phyloP scores from a whole-genome alignment of 2,113 vertebrate species.

The Madoqua kirkii region DNA sequence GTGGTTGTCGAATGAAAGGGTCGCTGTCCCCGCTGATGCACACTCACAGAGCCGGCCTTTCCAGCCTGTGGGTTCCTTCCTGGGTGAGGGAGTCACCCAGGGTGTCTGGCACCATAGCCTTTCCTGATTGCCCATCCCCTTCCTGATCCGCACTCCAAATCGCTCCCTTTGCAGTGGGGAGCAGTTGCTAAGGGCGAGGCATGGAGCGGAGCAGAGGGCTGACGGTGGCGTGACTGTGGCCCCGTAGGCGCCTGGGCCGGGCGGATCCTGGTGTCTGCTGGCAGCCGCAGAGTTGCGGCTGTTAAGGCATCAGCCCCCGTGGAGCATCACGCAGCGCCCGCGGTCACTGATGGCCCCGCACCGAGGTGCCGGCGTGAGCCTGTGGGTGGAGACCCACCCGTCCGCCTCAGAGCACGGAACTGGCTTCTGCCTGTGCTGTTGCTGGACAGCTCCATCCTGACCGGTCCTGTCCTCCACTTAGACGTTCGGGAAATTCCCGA shows the following conservation, averaged over 20 bases:
- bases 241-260: background rate
- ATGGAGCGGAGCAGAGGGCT: background rate
- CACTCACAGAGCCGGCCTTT: conserved; percentile 46
- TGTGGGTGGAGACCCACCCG: rapidly evolving
- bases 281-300: background rate
- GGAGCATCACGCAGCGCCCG: background rate
- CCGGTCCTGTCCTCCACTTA: too few species aligned
- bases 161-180: background rate
- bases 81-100: conserved; percentile 58
- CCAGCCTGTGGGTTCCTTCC: conserved; percentile 64
- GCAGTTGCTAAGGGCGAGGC: background rate
- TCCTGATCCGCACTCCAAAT: background rate
- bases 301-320: background rate
- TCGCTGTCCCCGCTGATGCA: conserved; percentile 34
- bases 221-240: background rate
- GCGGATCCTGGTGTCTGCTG: background rate
- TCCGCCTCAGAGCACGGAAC: background rate
- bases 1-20: conserved; percentile 47
- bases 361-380: background rate
- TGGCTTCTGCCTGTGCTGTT: rapidly evolving
- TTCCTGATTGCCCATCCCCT: conserved; percentile 28
- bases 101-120: conserved; percentile 34
- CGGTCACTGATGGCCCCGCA: background rate
- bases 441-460: background rate
- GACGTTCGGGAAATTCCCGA: background rate